Percentiles rank a stretch among this genome's conserved stretches.
phyloP scores from a whole-genome alignment of 1,140 invertebrate genomes.

The Hyles euphorbiae region DNA sequence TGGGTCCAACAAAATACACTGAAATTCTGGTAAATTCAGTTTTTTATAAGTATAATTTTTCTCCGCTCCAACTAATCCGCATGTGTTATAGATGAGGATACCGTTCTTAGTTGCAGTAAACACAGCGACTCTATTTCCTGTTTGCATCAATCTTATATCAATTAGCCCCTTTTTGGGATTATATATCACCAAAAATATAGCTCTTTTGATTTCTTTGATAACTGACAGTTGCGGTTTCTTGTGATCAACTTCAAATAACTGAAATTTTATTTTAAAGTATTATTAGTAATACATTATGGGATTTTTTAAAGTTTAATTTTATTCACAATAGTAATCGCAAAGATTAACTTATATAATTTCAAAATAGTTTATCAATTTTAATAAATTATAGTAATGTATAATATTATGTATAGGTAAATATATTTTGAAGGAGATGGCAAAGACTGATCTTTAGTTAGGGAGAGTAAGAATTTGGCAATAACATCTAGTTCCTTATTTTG shows the following conservation, averaged over 20 bases:
- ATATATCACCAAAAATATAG: constrained; percentile 63
- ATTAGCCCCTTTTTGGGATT: constrained; percentile 66
- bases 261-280: constrained; percentile 13
- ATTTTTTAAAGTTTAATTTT: too few species aligned
- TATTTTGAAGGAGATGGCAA: too few species aligned
- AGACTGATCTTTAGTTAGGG: too few species aligned
- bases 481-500: too few species aligned
- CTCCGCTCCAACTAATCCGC: constrained; percentile 84
- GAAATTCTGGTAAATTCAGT: constrained; percentile 78
- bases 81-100: constrained; percentile 85
- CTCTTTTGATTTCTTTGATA: constrained; percentile 55
- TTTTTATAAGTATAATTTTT: constrained; percentile 63
- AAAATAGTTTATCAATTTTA: too few species aligned
- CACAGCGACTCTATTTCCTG: constrained; percentile 91
- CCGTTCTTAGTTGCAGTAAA: constrained; percentile 92
- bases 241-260: constrained; percentile 65
- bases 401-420: too few species aligned
- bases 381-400: too few species aligned
- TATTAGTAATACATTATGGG: too few species aligned
- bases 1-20: constrained; percentile 88
- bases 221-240: constrained; percentile 59
- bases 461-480: too few species aligned
- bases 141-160: constrained; percentile 76
- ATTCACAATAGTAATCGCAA: too few species aligned
- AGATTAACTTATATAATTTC: too few species aligned